Evolutionary conservation across 2,113 vertebrate genomes (phyloP).

Genomic region (Oryzias celebensis): DNA sequence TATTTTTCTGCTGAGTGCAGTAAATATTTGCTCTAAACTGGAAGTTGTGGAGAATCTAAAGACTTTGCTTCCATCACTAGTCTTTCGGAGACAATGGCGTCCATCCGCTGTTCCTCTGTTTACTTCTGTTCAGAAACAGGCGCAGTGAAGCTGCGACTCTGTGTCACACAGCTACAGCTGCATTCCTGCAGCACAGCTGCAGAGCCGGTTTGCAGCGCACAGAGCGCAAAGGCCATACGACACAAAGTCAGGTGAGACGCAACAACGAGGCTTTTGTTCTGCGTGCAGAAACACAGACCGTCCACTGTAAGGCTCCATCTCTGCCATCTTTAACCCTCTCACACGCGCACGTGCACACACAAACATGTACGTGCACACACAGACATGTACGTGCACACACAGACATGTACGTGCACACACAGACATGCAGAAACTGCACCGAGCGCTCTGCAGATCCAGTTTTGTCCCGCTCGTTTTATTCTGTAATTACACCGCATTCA

Average conservation of each 20-base stretch:
- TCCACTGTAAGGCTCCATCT: constrained; percentile 56
- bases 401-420: constrained; percentile 2
- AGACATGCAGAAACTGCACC: not conserved
- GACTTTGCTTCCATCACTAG: too few species aligned
- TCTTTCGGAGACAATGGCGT: too few species aligned
- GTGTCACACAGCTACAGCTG: too few species aligned
- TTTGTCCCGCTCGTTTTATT: constrained; percentile 4
- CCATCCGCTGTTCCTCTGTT: too few species aligned
- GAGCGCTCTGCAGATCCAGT: constrained; percentile 19
- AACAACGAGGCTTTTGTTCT: constrained; percentile 51
- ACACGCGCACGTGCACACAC: constrained; percentile 14
- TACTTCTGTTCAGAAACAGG: too few species aligned
- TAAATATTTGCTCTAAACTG: too few species aligned
- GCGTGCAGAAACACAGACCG: constrained; percentile 32
- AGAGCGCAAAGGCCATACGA: not conserved
- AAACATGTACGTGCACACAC: constrained; percentile 6
- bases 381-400: constrained; percentile 16
- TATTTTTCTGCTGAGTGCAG: too few species aligned
- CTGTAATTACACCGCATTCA: constrained; percentile 5
- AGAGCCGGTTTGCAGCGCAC: not conserved
- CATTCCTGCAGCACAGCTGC: too few species aligned
- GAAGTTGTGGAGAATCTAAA: too few species aligned
- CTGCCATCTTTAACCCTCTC: constrained; percentile 55
- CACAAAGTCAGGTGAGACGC: constrained; percentile 53
- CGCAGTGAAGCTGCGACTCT: too few species aligned